Base-by-base conservation (phyloP, 2,113 vertebrate genomes). In the Tragulus kanchil region DNA sequence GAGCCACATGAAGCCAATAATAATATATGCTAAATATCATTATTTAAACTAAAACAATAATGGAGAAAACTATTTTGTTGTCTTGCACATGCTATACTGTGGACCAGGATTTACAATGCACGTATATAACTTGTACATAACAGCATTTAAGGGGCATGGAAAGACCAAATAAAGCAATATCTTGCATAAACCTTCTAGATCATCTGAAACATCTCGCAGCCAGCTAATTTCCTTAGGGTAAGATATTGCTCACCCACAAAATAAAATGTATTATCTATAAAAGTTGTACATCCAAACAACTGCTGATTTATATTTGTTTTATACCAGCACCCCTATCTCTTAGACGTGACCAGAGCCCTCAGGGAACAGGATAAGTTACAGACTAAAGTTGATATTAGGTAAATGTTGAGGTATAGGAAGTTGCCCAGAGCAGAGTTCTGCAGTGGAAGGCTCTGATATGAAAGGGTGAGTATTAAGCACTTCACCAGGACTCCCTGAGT, bases 41-140 rank as follows among this genome's bases (percentile, higher is more conserved):
- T 82, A 64, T 87, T 86, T 90, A n/a, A 90, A 81, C 9, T 67
- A 93, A 85, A 95, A 52, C 58, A 81, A 0, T 52, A 58, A 78
- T 45, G 8, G 11, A 28, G 48, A 56, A 79, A 56, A 69, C 59
- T 75, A 21, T 28, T 65, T 73, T 12, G 4, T 52, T 36, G 12
- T 17, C 52, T 13, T 64, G 16, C 12, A 59, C 7, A 1, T 54
- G 45, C 1, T 6, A n/a, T 26, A 28, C 9, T 5, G 8, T 73
- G 15, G 17, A 31, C 10, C 52, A 81, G 28, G 85, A 81, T 87
- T 79, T 48, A 56, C 3, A 82, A 54, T 15, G 25, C 9, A 64
- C 3, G 13, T 45, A 10, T 48, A 48, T 82, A 92, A 59, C 6
- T 92, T 79, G 7, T 54, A 15, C 19, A 25, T 56, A 28, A 77